Evolutionary conservation across 2,113 vertebrate genomes (phyloP).

Genomic region (Dromiciops gliroides): DNA sequence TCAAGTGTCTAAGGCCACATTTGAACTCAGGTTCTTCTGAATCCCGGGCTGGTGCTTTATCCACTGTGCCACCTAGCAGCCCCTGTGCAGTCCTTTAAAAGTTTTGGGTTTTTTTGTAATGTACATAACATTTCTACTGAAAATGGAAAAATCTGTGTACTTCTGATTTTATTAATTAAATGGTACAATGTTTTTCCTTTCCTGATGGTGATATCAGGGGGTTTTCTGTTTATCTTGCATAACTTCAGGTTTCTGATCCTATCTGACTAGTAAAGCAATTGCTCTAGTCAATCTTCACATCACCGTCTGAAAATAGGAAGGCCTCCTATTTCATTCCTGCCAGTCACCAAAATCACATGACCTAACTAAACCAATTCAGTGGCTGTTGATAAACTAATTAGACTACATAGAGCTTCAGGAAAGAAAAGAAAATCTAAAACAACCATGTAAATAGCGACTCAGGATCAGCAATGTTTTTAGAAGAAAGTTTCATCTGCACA

Average conservation of each 20-base stretch:
- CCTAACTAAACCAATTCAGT: neutral
- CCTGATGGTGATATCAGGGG: neutral
- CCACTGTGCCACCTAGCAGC: no score
- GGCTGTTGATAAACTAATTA: neutral
- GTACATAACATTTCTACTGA: neutral
- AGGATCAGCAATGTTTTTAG: neutral
- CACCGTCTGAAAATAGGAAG: neutral
- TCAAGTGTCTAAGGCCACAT: no score
- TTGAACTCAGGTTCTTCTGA: no score
- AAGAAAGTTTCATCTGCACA: neutral
- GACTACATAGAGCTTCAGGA: neutral
- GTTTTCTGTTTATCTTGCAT: neutral
- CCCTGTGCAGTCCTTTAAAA: neutral
- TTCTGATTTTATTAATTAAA: neutral
- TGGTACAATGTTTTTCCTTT: neutral
- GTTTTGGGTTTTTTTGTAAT: neutral
- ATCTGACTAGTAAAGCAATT: neutral
- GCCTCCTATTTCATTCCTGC: neutral
- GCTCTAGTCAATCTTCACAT: neutral
- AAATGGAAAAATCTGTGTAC: neutral
- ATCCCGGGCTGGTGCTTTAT: no score
- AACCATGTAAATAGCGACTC: neutral
- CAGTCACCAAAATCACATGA: neutral
- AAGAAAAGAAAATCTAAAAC: neutral
- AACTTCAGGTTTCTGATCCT: neutral